Base-by-base conservation (phyloP, 1,140 invertebrate genomes). In the Lepidostoma basale region DNA sequence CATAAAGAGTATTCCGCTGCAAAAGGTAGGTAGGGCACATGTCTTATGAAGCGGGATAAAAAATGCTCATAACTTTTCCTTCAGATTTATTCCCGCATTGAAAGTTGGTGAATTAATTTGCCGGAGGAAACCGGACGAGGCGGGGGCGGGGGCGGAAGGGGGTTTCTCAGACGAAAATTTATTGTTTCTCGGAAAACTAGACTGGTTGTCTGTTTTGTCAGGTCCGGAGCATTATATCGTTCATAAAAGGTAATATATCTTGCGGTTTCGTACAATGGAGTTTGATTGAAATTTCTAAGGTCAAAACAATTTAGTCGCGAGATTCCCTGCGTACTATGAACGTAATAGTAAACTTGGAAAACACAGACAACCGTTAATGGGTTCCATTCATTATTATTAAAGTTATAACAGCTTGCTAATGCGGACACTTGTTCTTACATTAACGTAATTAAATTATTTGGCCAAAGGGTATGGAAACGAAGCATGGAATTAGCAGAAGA, bases 41-140 rank as follows among this genome's bases (percentile, higher is more conserved):
- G 65, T 72, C 65, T 68, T 64, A 67, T 59, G 39, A 67, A 68
- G 49, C 40, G 60, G 52, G 60, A 64, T 14, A 62, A 68, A 56
- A 68, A 64, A 56, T 59, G 54, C 62, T 72, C 70, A 69, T 72
- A 69, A 69, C 70, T 72, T 72, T 40, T 49, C 69, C 44, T 52
- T 58, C 67, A 72, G 70, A 72, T 72, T 72, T 72, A 72, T 72
- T 72, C 62, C 67, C 67, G 58, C 70, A 72, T 72, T 63, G 70
- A 72, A 72, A 72, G 62, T 69, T 72, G 70, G 49, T 69, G 70
- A 72, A 72, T 72, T 72, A 72, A 72, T 72, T 72, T 72, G 70
- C 67, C 47, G 56, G 42, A 42, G 67, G 42, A 62, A 68, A 59
- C 44, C 22, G 3, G 30, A 66, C 16, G 49, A 52, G 60, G 33